These are phyloP conservation scores for Alexandromys fortis DNA, from an alignment of 2,113 vertebrate genomes.

Conservation along the genomic window DNA sequence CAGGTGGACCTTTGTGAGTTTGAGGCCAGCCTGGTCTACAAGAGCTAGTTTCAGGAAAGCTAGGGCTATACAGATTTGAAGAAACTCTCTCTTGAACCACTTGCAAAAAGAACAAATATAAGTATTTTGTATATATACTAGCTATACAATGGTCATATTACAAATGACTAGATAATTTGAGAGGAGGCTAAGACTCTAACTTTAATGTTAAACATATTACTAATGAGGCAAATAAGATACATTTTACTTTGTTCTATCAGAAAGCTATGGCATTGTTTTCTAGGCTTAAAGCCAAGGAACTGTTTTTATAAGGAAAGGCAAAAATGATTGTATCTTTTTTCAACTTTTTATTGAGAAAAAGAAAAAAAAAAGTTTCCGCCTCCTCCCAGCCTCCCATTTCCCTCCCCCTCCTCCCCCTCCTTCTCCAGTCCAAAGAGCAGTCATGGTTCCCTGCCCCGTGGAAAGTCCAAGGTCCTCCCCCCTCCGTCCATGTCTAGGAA, in stretches of 20 bases:
- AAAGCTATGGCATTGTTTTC: not conserved
- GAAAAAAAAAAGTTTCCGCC: too few species aligned
- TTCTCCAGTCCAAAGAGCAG: too few species aligned
- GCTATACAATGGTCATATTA: not conserved
- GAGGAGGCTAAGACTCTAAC: not conserved
- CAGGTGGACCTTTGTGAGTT: not conserved
- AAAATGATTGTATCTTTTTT: not conserved
- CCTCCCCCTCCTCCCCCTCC: too few species aligned
- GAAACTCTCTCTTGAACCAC: not conserved
- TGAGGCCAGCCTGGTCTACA: not conserved
- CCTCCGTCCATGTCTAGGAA: too few species aligned
- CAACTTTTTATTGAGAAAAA: too few species aligned
- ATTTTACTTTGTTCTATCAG: slow-evolving; percentile 4
- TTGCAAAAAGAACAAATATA: not conserved
- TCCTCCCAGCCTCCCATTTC: too few species aligned
- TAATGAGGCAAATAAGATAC: slow-evolving; percentile 14
- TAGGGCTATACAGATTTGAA: not conserved
- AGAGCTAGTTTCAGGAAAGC: not conserved
- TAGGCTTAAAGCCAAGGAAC: not conserved
- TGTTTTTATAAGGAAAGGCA: not conserved
- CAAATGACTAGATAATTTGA: not conserved
- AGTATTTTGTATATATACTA: not conserved
- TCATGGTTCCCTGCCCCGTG: too few species aligned
- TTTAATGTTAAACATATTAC: slow-evolving; percentile 11
- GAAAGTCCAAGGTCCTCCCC: too few species aligned